Percentiles rank a stretch among this genome's conserved stretches.
These are phyloP conservation scores for Holocentrus rufus DNA, from an alignment of 2,797 vertebrate genomes.

Conservation along the genomic window DNA sequence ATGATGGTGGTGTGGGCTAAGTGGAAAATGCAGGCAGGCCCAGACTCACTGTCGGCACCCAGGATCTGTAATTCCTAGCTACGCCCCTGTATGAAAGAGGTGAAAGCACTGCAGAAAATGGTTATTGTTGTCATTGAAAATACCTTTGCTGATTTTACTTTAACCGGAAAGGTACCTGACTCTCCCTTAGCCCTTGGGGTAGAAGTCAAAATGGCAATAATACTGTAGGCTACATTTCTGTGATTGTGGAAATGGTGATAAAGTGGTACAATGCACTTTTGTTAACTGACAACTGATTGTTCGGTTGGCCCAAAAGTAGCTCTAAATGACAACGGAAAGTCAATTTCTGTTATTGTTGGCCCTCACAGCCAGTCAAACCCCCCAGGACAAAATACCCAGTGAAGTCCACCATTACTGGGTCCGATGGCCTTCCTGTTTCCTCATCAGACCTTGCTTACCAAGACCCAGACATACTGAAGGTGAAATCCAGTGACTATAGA, in stretches of 20 bases:
- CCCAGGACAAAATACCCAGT: not conserved
- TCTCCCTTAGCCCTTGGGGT: not conserved
- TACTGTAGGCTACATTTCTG: too few relatives aligned
- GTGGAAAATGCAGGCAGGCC: too few relatives aligned
- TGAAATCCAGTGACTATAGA: slow-evolving; percentile 7
- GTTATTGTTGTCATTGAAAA: not conserved
- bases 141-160: not conserved
- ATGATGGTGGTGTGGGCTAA: too few relatives aligned
- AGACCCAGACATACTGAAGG: slow-evolving; percentile 39
- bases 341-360: slow-evolving; percentile 2
- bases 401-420: not conserved
- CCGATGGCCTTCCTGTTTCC: not conserved
- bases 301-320: not conserved
- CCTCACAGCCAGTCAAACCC: slow-evolving; percentile 15
- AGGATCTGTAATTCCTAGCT: too few relatives aligned
- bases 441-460: slow-evolving; percentile 5
- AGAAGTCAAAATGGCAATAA: not conserved
- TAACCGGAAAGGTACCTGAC: not conserved
- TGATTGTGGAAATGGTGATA: not conserved
- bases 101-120: not conserved
- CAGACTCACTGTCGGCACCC: too few relatives aligned
- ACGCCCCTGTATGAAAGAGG: too few relatives aligned
- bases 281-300: not conserved
- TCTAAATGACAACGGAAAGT: not conserved
- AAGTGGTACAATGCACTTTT: not conserved